Percentiles rank a stretch among this genome's conserved stretches.
phyloP scores from a whole-genome alignment of 2,888 invertebrate genomes.

The Plebejus melissa region DNA sequence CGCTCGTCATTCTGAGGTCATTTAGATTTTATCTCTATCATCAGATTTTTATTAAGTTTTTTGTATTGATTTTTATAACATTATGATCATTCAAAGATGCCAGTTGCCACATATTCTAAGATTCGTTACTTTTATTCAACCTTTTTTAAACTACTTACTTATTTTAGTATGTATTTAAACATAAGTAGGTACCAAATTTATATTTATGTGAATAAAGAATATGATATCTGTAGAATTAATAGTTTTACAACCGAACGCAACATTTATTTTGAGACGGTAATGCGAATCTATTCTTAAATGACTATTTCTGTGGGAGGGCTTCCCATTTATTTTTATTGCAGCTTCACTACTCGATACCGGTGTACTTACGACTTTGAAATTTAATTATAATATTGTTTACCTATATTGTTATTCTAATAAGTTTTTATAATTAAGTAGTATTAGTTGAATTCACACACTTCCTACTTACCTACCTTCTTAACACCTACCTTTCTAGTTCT shows the following conservation, averaged over 20 bases:
- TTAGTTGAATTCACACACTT: too few species aligned
- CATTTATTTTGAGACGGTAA: slow-evolving; percentile 24
- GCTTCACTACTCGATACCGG: background rate
- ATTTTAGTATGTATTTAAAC: background rate
- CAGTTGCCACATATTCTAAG: background rate
- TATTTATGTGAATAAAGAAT: background rate
- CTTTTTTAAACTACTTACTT: background rate
- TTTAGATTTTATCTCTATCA: slow-evolving; percentile 5
- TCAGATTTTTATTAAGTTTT: background rate
- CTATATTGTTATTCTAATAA: background rate
- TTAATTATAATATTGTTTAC: background rate
- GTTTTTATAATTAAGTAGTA: too few species aligned
- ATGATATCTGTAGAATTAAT: background rate
- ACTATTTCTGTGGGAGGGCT: slow-evolving; percentile 22
- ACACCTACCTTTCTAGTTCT: too few species aligned
- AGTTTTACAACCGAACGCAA: slow-evolving; percentile 23
- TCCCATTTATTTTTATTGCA: slow-evolving; percentile 20
- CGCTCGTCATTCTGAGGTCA: background rate
- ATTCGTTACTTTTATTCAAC: background rate
- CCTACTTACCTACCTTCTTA: too few species aligned
- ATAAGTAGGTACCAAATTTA: background rate
- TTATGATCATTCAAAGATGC: background rate
- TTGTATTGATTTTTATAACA: background rate
- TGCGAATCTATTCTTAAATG: slow-evolving; percentile 25
- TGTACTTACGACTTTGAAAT: background rate